Evolutionary conservation across 1,140 invertebrate species (phyloP), one percentile per base, ranked within the genome.

Genomic region (Ceratitis capitata): DNA sequence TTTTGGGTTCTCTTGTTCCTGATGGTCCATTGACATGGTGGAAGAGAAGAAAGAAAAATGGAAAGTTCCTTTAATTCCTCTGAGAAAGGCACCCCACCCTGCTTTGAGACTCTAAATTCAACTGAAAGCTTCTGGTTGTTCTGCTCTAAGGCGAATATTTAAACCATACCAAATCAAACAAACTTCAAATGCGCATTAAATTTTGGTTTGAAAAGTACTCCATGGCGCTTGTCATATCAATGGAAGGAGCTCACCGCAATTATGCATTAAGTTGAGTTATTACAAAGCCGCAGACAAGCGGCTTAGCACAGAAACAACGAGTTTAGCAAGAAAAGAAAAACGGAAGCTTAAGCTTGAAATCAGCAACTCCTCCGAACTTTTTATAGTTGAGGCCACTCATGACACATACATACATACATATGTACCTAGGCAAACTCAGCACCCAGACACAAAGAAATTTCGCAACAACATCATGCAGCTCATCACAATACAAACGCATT

Each of bases 391-490:
- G 12, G 12, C 64, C 64, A 69, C 32, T 69, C 14, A 42, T 29
- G 51, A 23, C 51, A 12, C 23, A 23, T 12, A 64, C 29, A 35
- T 26, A 64, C 26, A 56, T 19, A 19, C 10, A 23, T 35, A 35
- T 14, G 35, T 69, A 39, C 16, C n/a, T 16, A 69, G 39, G 10
- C 39, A 39, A 69, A 35, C 16, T 19, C 19, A 69, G 26, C 6
- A 69, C 3, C 32, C 16, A 69, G 29, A 69, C 32, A 69, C 32
- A 69, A 32, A 39, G n/a, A n/a, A n/a, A 69, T 39, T 23, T 69
- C 39, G 64, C n/a, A 69, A 32, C 64, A 69, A 69, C 64, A 39
- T 69, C 35, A 69, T 69, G 64, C 35, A 69, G 39, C 64, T 69
- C 64, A 69, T 69, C 64, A 42, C n/a, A 69, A 69, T 39, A 64